Percentiles rank a stretch among this genome's conserved stretches.
Evolutionary conservation across 1,140 invertebrate genomes (phyloP).

Genomic region (Diachasmimorpha longicaudata): DNA sequence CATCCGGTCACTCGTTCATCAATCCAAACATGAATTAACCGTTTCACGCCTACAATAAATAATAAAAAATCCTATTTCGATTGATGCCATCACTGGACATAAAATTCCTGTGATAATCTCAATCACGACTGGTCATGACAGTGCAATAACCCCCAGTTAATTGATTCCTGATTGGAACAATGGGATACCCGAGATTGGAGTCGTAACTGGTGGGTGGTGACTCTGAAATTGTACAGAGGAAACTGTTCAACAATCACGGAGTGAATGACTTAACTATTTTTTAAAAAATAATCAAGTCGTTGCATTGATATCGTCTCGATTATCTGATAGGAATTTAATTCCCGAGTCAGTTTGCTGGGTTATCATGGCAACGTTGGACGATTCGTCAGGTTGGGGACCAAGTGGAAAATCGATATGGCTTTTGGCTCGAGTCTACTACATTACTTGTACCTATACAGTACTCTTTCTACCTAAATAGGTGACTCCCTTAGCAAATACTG

Average conservation of each 20-base stretch:
- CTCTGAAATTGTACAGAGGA: not conserved
- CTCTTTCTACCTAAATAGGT: not conserved
- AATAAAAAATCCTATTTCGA: not conserved
- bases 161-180: conserved; percentile 25
- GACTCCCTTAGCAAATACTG: not conserved
- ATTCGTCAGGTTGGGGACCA: not conserved
- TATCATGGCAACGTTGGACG: conserved; percentile 26
- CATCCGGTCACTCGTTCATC: not conserved
- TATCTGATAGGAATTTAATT: not conserved
- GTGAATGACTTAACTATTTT: not conserved
- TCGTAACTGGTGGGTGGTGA: not conserved
- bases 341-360: not conserved
- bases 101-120: conserved; percentile 15
- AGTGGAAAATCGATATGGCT: conserved; percentile 25
- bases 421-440: conserved; percentile 13
- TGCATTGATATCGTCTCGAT: not conserved
- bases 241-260: not conserved
- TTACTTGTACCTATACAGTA: not conserved
- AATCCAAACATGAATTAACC: not conserved
- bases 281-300: not conserved
- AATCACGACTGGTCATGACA: conserved; percentile 17
- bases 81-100: not conserved
- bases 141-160: conserved; percentile 23
- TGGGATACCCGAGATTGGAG: conserved; percentile 16
- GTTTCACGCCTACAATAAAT: not conserved